phyloP scores from a whole-genome alignment of 1,140 invertebrate species.

The Mya arenaria region DNA sequence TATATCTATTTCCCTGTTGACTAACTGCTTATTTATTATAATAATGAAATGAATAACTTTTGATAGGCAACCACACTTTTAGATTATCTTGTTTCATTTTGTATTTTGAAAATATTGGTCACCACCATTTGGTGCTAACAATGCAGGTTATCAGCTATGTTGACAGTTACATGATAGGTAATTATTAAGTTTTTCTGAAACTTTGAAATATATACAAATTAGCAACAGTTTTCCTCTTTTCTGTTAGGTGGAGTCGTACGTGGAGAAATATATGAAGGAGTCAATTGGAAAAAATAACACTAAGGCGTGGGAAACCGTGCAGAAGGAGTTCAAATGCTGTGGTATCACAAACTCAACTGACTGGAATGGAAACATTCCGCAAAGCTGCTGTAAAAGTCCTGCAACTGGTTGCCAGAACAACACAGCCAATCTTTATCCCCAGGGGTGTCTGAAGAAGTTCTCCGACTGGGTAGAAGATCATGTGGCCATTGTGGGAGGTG shows the following conservation, averaged over 20 bases:
- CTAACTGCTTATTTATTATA: too few species aligned
- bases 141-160: too few species aligned
- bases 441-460: slow-evolving; percentile 77
- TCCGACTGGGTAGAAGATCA: slow-evolving; percentile 79
- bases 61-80: too few species aligned
- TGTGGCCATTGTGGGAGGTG: slow-evolving; percentile 79
- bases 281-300: slow-evolving; percentile 62
- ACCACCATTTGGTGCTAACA: too few species aligned
- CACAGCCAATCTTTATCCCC: neutral
- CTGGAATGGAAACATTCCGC: slow-evolving; percentile 73
- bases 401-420: neutral
- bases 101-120: too few species aligned
- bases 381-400: slow-evolving; percentile 74
- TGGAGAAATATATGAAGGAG: slow-evolving; percentile 61
- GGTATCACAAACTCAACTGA: slow-evolving; percentile 79
- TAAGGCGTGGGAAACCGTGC: slow-evolving; percentile 78
- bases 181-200: too few species aligned
- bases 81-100: too few species aligned
- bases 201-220: too few species aligned
- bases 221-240: neutral
- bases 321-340: slow-evolving; percentile 80
- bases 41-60: too few species aligned
- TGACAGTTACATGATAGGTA: too few species aligned
- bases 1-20: too few species aligned
- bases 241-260: slow-evolving; percentile 59